Conservation (phyloP, 2,113 vertebrate genomes). For the Sebastes fasciatus region DNA sequence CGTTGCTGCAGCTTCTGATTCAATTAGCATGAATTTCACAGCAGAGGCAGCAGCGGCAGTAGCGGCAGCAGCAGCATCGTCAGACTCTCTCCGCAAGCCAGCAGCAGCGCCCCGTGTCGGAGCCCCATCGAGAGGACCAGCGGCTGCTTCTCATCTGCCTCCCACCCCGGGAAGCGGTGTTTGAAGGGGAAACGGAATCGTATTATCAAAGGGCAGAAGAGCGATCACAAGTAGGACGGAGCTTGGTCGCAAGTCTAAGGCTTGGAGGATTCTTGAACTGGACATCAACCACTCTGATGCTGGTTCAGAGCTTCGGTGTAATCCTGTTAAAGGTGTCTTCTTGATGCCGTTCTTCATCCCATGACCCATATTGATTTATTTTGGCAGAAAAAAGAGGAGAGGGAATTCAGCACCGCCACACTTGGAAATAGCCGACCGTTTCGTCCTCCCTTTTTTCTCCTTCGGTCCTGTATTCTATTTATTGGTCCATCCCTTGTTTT, state of each 20-base stretch:
- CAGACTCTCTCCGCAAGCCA: constrained; percentile 70
- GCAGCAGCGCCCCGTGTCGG: constrained; percentile 60
- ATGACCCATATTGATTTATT: constrained; percentile 69
- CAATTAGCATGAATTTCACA: constrained; percentile 86
- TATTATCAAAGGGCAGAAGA: constrained; percentile 48
- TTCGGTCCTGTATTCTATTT: constrained; percentile 31
- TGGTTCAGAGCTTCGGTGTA: constrained; percentile 36
- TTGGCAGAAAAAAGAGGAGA: constrained; percentile 43
- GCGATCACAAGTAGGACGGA: constrained; percentile 55
- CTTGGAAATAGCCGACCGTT: constrained; percentile 65
- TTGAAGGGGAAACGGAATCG: constrained; percentile 50
- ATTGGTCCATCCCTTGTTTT: constrained; percentile 50
- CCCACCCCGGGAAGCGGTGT: constrained; percentile 43
- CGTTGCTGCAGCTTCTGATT: constrained; percentile 83
- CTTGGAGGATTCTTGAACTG: constrained; percentile 65
- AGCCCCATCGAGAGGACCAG: constrained; percentile 64
- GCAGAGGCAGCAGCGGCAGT: constrained; percentile 71
- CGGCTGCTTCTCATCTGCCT: constrained; percentile 46
- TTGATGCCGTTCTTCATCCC: constrained; percentile 45
- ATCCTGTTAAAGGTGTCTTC: constrained; percentile 56
- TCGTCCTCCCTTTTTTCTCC: constrained; percentile 39
- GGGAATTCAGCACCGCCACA: constrained; percentile 38
- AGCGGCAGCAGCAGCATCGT: constrained; percentile 61
- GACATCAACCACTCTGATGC: constrained; percentile 52
- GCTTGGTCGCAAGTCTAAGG: constrained; percentile 52